Conservation (phyloP, 2,113 vertebrate species). For the Sorex fumeus region DNA sequence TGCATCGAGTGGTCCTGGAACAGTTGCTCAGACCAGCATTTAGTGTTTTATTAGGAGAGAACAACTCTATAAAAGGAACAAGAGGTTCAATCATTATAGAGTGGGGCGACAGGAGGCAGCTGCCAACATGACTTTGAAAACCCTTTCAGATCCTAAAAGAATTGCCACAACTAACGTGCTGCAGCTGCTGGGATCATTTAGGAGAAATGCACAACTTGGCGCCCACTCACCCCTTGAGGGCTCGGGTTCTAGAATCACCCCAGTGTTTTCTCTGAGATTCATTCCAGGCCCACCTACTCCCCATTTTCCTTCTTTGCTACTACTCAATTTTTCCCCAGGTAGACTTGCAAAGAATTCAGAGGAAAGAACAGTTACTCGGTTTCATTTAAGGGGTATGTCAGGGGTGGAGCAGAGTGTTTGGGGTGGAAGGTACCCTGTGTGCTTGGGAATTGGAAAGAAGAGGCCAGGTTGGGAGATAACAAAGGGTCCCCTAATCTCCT, state of each 20-base stretch:
- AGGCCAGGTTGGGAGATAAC: not conserved
- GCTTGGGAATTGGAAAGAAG: not conserved
- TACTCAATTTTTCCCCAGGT: not conserved
- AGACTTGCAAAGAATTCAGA: constrained; percentile 58
- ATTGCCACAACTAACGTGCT: constrained; percentile 88
- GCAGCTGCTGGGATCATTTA: constrained; percentile 88
- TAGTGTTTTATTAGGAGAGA: constrained; percentile 93
- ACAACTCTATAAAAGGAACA: constrained; percentile 94
- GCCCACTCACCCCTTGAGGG: constrained; percentile 67
- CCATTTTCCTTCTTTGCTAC: constrained; percentile 16
- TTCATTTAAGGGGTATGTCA: not conserved
- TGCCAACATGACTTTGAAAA: constrained; percentile 91
- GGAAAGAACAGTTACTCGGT: not conserved
- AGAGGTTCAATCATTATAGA: constrained; percentile 90
- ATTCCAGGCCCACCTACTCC: not conserved
- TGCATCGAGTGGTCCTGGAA: constrained; percentile 85
- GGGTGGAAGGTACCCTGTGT: not conserved
- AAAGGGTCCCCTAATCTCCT: not conserved
- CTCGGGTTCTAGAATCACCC: constrained; percentile 81
- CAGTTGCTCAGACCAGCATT: constrained; percentile 85
- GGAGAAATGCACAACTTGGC: constrained; percentile 86
- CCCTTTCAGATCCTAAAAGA: constrained; percentile 89
- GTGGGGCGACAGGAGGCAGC: constrained; percentile 90
- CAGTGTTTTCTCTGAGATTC: constrained; percentile 71
- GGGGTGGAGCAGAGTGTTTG: too few species aligned